These are phyloP conservation scores for Xylophagus ater DNA, from an alignment of 2,888 invertebrate genomes.

Conservation along the genomic window DNA sequence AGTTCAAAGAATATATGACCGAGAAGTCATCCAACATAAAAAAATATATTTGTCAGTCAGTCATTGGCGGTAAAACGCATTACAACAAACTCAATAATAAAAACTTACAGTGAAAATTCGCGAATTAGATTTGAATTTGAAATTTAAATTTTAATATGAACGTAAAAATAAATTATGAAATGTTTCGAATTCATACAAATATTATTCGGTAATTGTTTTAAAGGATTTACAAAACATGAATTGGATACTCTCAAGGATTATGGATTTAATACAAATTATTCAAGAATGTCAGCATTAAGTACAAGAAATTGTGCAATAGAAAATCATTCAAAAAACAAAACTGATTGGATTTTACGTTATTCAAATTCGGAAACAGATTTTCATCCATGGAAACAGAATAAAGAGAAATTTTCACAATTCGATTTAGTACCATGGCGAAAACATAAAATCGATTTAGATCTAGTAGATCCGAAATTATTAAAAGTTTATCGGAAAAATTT, in stretches of 20 bases:
- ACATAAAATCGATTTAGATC: constrained; percentile 25
- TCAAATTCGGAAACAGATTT: constrained; percentile 31
- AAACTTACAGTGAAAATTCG: too few species aligned
- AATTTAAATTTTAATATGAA: too few species aligned
- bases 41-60: too few species aligned
- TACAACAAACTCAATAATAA: too few species aligned
- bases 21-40: too few species aligned
- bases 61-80: too few species aligned
- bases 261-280: constrained; percentile 13
- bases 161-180: constrained; percentile 14
- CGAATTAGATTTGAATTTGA: too few species aligned
- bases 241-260: constrained; percentile 12
- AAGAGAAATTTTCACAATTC: constrained; percentile 30
- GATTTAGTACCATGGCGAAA: constrained; percentile 36
- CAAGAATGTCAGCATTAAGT: constrained; percentile 25
- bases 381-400: constrained; percentile 29
- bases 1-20: too few species aligned
- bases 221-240: constrained; percentile 8
- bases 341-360: constrained; percentile 35
- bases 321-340: constrained; percentile 5
- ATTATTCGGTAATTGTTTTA: constrained; percentile 12
- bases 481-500: constrained; percentile 22
- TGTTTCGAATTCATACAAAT: constrained; percentile 9
- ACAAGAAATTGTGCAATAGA: constrained; percentile 27
- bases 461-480: constrained; percentile 22